Evolutionary conservation across 2,888 invertebrate genomes (phyloP), one percentile per base, ranked within the genome.

Genomic region (Tetropium fuscum): DNA sequence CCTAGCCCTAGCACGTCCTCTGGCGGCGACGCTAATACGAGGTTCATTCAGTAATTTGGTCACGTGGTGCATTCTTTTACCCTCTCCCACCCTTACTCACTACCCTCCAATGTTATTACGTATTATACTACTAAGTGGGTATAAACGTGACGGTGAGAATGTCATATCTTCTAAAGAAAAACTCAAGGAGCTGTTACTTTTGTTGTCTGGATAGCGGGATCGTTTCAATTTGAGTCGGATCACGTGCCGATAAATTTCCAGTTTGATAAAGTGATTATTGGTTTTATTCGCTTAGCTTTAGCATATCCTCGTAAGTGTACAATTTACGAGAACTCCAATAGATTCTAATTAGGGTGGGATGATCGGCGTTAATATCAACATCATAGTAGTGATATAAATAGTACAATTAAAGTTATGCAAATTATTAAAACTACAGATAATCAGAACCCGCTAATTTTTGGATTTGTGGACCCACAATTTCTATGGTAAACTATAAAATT

Each of bases 31-130:
- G 68, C 75, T 78, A 79, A 80, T 80, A 77, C 79, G 74, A 66
- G 71, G 71, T 76, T 79, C 79, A 77, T 80, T 79, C 76, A 73
- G 79, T 76, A 81, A 81, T 80, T 80, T 75, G 74, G 81, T 82
- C 81, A 82, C 81, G 81, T 78, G 80, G 72, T 70, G 75, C 75
- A 77, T 78, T 79, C 78, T 78, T 78, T 75, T 66, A 53, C 64
- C 62, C 65, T 55, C 44, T 53, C 43, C 53, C 27, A 32, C 63
- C 51, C 60, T 58, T 59, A 53, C 57, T 51, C 30, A 25, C 68
- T 51, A 60, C 70, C 69, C 69, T 64, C 74, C 74, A 76, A 73
- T 74, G 77, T 75, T 77, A 77, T 78, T 77, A 78, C 77, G 74
- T 74, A 75, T 73, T 73, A 71, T 71, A 73, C 63, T 68, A 70